Base-by-base conservation (phyloP, 2,113 vertebrate species). In the Archocentrus centrarchus region DNA sequence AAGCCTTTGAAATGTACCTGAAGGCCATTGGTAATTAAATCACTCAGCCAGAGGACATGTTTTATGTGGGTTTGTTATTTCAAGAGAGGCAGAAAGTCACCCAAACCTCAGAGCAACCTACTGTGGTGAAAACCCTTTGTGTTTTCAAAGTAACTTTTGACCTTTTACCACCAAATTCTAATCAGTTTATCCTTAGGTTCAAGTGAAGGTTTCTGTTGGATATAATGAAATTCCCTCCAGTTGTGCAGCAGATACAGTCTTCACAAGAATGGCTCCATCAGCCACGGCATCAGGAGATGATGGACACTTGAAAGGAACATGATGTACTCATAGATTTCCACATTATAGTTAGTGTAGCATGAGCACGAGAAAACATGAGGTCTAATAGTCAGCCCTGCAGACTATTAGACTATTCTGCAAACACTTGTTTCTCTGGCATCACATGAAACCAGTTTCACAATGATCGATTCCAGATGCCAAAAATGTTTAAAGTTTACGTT, bases 341-440 rank as follows among this genome's bases (percentile, higher is more conserved):
- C 14, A 50, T 6, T 50, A 50, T 50, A 6, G 14, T 50, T 50
- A 13, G 15, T 13, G 5, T 17, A 50, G 14, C 5, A 14, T 5
- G 11, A 50, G 5, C 47, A 17, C 17, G 14, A 50, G 47, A 13
- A 6, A 50, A 50, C 47, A 17, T 17, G 47, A 50, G 4, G 47
- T 41, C 14, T 14, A 15, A 15, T 50, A 6, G 30, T 35, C 35
- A 7, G 35, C 10, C 24, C 66, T 53, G 66, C 66, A 53, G 44
- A 70, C 66, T 70, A 50, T 70, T 50, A 70, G 22, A 70, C 44
- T 20, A 7, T 53, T 53, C 10, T 70, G 24, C 66, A 32, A 14
- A 47, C 66, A 50, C 7, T 27, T 53, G 24, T 53, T 70, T 70
- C 6, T 70, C 66, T 70, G 66, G 66, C 17, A 50, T 18, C 44